These are phyloP conservation scores for Elgaria multicarinata DNA, from an alignment of 2,113 vertebrate genomes.

Conservation along the genomic window DNA sequence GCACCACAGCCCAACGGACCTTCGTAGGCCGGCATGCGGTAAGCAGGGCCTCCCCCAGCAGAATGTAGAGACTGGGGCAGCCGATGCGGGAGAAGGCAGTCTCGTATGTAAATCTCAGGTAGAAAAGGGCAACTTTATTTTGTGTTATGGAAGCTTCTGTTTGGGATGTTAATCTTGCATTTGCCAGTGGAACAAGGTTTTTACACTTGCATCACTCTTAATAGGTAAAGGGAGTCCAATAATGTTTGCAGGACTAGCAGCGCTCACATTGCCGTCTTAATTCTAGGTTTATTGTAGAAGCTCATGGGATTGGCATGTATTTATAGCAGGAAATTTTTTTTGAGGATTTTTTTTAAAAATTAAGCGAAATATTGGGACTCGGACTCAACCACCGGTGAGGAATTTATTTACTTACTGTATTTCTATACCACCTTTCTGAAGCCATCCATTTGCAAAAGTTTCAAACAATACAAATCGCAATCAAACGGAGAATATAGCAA, in stretches of 20 bases:
- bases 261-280: fast-evolving
- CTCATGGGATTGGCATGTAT: background rate
- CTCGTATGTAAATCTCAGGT: background rate
- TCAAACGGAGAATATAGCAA: too few relatives aligned
- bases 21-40: too few relatives aligned
- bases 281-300: background rate
- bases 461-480: too few relatives aligned
- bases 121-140: background rate
- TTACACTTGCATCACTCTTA: background rate
- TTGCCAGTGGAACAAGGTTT: background rate
- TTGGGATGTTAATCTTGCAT: background rate
- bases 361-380: background rate
- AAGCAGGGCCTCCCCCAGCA: too few relatives aligned
- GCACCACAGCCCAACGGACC: too few relatives aligned
- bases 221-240: background rate
- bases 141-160: background rate
- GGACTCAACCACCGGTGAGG: background rate
- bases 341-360: background rate
- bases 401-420: too few relatives aligned
- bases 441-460: too few relatives aligned
- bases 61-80: too few relatives aligned
- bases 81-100: too few relatives aligned
- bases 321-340: background rate
- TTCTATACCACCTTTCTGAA: too few relatives aligned
- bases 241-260: background rate